Evolutionary conservation across 2,888 invertebrate species (phyloP).

Genomic region (Drosophila mimica): DNA sequence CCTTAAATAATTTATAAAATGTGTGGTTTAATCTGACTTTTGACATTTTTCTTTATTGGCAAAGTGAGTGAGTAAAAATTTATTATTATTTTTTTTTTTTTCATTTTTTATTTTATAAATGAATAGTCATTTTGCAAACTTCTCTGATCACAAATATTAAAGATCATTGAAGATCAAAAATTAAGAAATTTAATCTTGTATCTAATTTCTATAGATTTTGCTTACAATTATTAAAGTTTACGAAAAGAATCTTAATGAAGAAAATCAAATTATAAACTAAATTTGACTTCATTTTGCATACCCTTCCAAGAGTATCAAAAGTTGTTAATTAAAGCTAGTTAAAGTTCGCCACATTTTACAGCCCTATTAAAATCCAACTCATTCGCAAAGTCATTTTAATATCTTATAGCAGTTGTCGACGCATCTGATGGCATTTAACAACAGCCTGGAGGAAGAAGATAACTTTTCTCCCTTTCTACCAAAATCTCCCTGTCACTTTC

Average conservation of each 20-base stretch:
- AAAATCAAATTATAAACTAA: neutral
- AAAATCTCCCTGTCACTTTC: neutral
- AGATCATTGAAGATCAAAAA: neutral
- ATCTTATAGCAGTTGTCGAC: slow-evolving; percentile 27
- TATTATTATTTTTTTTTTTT: neutral
- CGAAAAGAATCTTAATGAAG: neutral
- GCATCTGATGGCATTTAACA: slow-evolving; percentile 30
- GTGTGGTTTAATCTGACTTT: neutral
- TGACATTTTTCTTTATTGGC: neutral
- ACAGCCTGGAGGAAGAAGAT: slow-evolving; percentile 5
- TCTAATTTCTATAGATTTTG: neutral
- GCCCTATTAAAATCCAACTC: slow-evolving; percentile 20
- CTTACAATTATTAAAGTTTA: neutral
- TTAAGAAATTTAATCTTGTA: neutral
- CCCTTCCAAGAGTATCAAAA: neutral
- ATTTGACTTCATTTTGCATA: neutral
- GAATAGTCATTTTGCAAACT: neutral
- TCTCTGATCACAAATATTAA: neutral
- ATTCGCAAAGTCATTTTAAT: slow-evolving; percentile 17
- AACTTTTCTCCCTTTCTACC: neutral
- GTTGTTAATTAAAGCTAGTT: neutral
- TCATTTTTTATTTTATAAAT: neutral
- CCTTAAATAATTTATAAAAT: neutral
- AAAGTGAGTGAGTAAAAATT: neutral
- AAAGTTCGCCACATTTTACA: slow-evolving; percentile 4